Evolutionary conservation across 2,888 invertebrate species (phyloP).

Genomic region (Archaeoteleia sp.): DNA sequence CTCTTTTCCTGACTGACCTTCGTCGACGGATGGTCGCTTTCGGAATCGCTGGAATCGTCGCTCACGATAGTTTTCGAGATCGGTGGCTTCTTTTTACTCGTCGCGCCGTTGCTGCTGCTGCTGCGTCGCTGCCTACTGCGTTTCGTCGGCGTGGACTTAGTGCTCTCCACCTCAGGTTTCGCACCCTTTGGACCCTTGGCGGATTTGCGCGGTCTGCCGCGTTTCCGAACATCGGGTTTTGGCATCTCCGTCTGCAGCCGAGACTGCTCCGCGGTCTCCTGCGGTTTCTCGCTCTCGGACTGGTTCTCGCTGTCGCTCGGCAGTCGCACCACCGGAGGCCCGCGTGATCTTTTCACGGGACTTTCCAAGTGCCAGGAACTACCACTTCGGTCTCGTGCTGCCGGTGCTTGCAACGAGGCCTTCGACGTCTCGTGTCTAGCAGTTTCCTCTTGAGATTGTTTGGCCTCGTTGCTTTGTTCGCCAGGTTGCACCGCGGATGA

Average conservation of each 20-base stretch:
- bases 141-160: slow-evolving; percentile 50
- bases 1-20: no score
- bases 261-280: slow-evolving; percentile 57
- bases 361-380: slow-evolving; percentile 70
- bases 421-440: slow-evolving; percentile 25
- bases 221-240: slow-evolving; percentile 73
- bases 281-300: slow-evolving; percentile 69
- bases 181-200: slow-evolving; percentile 69
- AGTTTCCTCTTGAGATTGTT: slow-evolving; percentile 46
- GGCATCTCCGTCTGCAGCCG: slow-evolving; percentile 61
- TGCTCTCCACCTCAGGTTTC: slow-evolving; percentile 58
- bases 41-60: slow-evolving; percentile 75
- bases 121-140: slow-evolving; percentile 37
- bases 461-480: slow-evolving; percentile 62
- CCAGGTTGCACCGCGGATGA: slow-evolving; percentile 60
- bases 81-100: slow-evolving; percentile 72
- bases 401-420: slow-evolving; percentile 38
- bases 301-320: slow-evolving; percentile 69
- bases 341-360: slow-evolving; percentile 73
- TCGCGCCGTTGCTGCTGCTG: slow-evolving; percentile 20
- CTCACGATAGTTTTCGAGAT: slow-evolving; percentile 72
- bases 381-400: slow-evolving; percentile 57
- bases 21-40: slow-evolving; percentile 66
- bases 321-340: slow-evolving; percentile 75
- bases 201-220: slow-evolving; percentile 77